Evolutionary conservation across 2,888 invertebrate species (phyloP).

Genomic region (Portevinia maculata): DNA sequence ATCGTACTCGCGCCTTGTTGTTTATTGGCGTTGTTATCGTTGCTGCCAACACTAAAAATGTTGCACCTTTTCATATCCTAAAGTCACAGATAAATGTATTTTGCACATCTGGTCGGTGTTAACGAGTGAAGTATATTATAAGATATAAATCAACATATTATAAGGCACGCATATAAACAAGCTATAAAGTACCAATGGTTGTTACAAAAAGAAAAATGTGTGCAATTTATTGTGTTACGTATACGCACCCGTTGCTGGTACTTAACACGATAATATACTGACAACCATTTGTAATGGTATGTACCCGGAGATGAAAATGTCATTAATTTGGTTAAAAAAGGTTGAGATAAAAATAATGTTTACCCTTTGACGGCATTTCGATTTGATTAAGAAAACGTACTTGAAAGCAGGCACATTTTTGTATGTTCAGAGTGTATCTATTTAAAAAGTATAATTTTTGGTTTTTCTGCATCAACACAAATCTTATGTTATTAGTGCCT

Average conservation of each 20-base stretch:
- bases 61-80: slow-evolving; percentile 6
- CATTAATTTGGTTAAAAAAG: neutral
- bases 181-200: slow-evolving; percentile 25
- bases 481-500: no score
- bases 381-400: no score
- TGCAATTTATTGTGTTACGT: slow-evolving; percentile 25
- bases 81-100: slow-evolving; percentile 39
- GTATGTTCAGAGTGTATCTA: no score
- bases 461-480: no score
- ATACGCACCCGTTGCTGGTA: slow-evolving; percentile 15
- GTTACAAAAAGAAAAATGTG: slow-evolving; percentile 2
- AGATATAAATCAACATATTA: slow-evolving; percentile 24
- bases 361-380: no score
- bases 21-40: slow-evolving; percentile 2
- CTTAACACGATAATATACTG: slow-evolving; percentile 8
- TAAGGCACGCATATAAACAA: slow-evolving; percentile 29
- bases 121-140: slow-evolving; percentile 36
- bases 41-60: neutral
- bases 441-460: no score
- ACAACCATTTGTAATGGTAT: neutral
- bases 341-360: neutral
- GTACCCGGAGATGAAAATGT: neutral
- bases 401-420: no score
- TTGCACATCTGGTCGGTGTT: slow-evolving; percentile 39
- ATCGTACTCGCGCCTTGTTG: slow-evolving; percentile 2